phyloP scores from a whole-genome alignment of 2,797 vertebrate genomes.

The Gallirallus australis region DNA sequence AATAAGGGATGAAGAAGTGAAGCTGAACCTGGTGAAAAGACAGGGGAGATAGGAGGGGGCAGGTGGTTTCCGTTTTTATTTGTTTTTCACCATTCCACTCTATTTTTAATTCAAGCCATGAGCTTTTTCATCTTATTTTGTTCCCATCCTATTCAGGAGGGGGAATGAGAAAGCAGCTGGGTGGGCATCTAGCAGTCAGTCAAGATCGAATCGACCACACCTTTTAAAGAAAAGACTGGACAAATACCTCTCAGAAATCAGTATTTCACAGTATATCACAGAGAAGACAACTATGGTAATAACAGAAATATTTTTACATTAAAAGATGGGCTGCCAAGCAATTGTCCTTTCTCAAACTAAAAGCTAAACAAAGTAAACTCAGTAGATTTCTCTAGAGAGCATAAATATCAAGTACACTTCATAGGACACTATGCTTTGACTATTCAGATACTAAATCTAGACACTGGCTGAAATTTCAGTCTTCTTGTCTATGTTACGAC shows the following conservation, averaged over 20 bases:
- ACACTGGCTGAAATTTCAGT: not conserved
- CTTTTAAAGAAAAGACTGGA: not conserved
- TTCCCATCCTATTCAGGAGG: not conserved
- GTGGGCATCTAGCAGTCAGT: not conserved
- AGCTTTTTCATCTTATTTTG: not conserved
- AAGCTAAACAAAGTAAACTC: not conserved
- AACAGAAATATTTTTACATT: not conserved
- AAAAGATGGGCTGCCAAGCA: not conserved
- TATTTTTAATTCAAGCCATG: not conserved
- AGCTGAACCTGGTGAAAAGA: not conserved
- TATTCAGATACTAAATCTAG: not conserved
- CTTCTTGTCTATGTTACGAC: not conserved
- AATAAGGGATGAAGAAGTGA: not conserved
- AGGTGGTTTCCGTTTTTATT: not conserved
- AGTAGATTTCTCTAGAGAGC: not conserved
- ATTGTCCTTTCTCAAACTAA: not conserved
- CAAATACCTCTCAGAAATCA: not conserved
- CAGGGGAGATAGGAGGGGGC: rapidly evolving
- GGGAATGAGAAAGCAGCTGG: not conserved
- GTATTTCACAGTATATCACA: too few species aligned
- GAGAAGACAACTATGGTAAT: not conserved
- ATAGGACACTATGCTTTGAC: not conserved
- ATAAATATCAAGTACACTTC: not conserved
- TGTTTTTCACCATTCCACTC: not conserved
- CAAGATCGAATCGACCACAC: not conserved